These are phyloP conservation scores for Bradysia coprophila DNA, from an alignment of 1,140 invertebrate species.

Conservation along the genomic window DNA sequence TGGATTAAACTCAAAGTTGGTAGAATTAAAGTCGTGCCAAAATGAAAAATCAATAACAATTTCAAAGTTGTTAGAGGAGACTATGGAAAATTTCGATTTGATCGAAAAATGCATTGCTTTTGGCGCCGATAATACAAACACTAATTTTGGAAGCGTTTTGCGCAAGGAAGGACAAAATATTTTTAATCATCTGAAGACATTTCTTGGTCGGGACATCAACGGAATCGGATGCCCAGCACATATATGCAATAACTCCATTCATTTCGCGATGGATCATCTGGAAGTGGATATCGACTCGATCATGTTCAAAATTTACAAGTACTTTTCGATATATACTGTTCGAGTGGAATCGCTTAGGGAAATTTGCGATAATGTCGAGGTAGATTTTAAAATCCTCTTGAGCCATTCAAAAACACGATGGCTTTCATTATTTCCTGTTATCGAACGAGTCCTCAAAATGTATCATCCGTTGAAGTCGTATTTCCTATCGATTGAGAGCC, in stretches of 20 bases:
- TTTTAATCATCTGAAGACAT: background rate
- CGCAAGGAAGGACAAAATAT: background rate
- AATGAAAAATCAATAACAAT: background rate
- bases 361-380: background rate
- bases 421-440: background rate
- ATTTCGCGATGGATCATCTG: background rate
- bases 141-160: background rate
- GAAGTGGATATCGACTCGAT: background rate
- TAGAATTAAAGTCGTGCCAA: background rate
- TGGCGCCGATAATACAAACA: background rate
- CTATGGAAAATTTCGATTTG: no score
- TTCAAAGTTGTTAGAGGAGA: no score
- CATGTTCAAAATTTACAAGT: background rate
- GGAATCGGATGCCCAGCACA: background rate
- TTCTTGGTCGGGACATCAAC: background rate
- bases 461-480: background rate
- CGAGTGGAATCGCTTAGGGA: background rate
- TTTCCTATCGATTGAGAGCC: background rate
- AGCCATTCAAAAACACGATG: background rate
- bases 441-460: background rate
- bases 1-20: background rate
- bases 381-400: background rate
- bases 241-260: background rate
- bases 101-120: background rate
- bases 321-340: background rate